phyloP scores from a whole-genome alignment of 2,113 vertebrate species.

The Corydoras sp. region DNA sequence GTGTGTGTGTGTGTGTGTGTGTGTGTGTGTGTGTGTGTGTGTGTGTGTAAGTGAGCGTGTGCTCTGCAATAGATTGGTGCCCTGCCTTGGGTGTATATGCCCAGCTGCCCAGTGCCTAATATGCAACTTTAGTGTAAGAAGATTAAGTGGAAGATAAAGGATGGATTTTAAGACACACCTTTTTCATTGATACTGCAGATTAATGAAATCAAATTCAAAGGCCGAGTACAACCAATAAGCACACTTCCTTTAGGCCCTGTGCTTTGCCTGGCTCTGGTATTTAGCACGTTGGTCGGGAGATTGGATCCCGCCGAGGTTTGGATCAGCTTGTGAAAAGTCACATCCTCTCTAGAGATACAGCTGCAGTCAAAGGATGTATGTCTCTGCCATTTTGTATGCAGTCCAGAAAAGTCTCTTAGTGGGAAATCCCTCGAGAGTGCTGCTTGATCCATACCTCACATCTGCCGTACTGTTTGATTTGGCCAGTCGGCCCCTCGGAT shows the following conservation, averaged over 20 bases:
- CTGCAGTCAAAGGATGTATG: conserved; percentile 54
- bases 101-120: no score
- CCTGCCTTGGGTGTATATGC: no score
- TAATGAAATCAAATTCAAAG: no score
- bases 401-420: conserved; percentile 44
- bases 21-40: no score
- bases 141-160: no score
- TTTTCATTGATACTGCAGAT: no score
- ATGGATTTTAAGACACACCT: no score
- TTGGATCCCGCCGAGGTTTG: conserved; percentile 48
- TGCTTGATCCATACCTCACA: conserved; percentile 58
- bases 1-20: no score
- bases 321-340: conserved; percentile 65
- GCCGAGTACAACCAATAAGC: conserved; percentile 5
- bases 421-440: conserved; percentile 39
- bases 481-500: conserved; percentile 44
- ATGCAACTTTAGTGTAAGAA: no score
- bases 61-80: no score
- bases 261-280: conserved; percentile 56
- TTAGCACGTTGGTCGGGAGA: conserved; percentile 54
- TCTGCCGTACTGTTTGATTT: conserved; percentile 56
- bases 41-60: no score
- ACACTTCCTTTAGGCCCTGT: conserved; percentile 39
- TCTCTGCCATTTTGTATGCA: conserved; percentile 48
- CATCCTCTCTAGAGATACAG: conserved; percentile 51